phyloP scores from a whole-genome alignment of 2,113 vertebrate species.

The Oceanodroma tethys region DNA sequence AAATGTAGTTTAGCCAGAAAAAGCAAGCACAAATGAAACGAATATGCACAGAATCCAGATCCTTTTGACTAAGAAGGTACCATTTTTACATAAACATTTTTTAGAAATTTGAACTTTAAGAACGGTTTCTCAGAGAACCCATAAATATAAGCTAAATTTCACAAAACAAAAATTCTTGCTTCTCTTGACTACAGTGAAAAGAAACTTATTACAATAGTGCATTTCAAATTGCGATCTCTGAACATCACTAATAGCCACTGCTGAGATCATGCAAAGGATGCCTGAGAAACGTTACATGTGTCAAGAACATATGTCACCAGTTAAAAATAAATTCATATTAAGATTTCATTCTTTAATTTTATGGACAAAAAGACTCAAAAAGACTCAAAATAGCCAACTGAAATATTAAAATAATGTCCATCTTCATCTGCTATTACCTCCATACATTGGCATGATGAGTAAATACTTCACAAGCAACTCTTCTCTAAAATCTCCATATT shows the following conservation, averaged over 20 bases:
- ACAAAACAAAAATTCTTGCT: neutral
- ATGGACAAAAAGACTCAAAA: neutral
- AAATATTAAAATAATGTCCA: neutral
- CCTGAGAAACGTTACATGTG: neutral
- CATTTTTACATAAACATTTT: neutral
- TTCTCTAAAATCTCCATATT: neutral
- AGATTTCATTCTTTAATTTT: neutral
- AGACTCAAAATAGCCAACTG: neutral
- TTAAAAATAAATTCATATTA: neutral
- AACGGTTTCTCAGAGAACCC: neutral
- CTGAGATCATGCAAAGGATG: neutral
- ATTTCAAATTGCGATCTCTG: neutral
- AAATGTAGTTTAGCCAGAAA: neutral
- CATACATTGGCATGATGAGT: neutral
- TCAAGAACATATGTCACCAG: neutral
- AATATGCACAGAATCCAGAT: neutral
- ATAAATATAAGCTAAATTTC: neutral
- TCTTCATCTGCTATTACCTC: neutral
- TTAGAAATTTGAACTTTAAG: neutral
- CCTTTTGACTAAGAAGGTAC: neutral
- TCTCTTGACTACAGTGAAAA: neutral
- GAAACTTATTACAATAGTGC: neutral
- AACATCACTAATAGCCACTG: neutral
- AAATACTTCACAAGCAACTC: neutral
- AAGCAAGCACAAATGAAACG: neutral